Base-by-base conservation (phyloP, 2,888 invertebrate genomes). In the Drosophila acutilabella region DNA sequence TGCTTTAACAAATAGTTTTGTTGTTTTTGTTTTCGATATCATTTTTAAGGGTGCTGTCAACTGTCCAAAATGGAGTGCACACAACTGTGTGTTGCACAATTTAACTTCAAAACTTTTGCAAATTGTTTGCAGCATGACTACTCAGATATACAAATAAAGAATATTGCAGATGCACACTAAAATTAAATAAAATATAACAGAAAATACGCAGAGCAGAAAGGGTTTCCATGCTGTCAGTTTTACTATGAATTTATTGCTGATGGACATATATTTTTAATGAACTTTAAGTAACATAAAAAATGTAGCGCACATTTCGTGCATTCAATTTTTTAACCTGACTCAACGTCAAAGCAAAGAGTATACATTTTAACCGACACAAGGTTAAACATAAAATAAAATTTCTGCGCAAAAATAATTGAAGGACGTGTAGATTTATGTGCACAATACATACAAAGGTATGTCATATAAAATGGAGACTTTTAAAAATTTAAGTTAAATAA, bases 271-370 rank as follows among this genome's bases (percentile, higher is more conserved):
- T 71, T 67, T 81, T 79, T 79, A 81, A 81, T 85, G 74, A 76
- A 81, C 76, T 81, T 84, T 81, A 81, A 85, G 73, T 75, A 84
- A 81, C 68, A 73, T 76, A 58, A 65, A 79, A 71, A 73, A 79
- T 85, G 45, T 70, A 76, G 70, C 41, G 45, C 45, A 50, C 33
- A 50, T 59, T 70, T 80, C 59, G 20, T 45, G 13, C 36, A 2
- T 44, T 38, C 36, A 8, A 16, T 52, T 42, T 57, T 48, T 30
- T 16, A 38, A 50, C 52, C 64, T 53, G 36, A 48, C 56, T 57
- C 69, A 62, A 77, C 68, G 61, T 65, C 74, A 74, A 40, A 13
- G 4, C 11, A 38, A 41, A 4, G 11, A n/a, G 4, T 44, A 10
- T 26, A 54, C 20, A 44, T 60, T 57, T 44, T 18, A 47, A 57